Percentiles rank a stretch among this genome's conserved stretches.
Evolutionary conservation across 2,888 invertebrate species (phyloP).

Genomic region (Lasioglossum villosulum): DNA sequence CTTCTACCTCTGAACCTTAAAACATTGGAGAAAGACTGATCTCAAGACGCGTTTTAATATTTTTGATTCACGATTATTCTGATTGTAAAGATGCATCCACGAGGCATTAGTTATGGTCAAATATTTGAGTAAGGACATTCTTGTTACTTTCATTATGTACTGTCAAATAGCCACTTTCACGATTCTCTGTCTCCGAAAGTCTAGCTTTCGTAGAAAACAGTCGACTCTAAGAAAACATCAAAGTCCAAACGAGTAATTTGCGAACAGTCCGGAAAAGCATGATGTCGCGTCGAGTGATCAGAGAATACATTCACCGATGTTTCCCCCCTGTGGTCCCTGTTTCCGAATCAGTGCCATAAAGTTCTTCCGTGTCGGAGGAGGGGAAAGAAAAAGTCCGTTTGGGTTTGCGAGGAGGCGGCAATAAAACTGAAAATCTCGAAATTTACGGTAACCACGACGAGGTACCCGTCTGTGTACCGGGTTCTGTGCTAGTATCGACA

Average conservation of each 20-base stretch:
- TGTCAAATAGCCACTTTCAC: too few species aligned
- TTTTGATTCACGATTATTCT: too few species aligned
- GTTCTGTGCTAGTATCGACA: not conserved
- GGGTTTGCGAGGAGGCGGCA: not conserved
- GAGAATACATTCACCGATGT: conserved; percentile 23
- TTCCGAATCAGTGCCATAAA: conserved; percentile 30
- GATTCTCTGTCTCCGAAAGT: too few species aligned
- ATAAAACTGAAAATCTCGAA: conserved; percentile 27
- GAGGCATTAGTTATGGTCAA: too few species aligned
- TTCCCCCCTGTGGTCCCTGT: conserved; percentile 17
- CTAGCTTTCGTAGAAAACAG: not conserved
- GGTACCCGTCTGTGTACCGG: not conserved
- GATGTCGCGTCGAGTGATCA: not conserved
- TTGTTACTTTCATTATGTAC: too few species aligned
- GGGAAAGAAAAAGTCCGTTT: not conserved
- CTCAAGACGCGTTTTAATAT: not conserved
- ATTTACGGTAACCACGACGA: conserved; percentile 36
- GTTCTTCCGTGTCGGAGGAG: not conserved
- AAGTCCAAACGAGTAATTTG: not conserved
- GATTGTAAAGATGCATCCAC: too few species aligned
- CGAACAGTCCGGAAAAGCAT: not conserved
- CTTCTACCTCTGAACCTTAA: not conserved
- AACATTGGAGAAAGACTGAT: not conserved
- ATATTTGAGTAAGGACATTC: too few species aligned
- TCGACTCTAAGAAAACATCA: not conserved